phyloP scores from a whole-genome alignment of 2,888 invertebrate species.

The Parnassius glacialis region DNA sequence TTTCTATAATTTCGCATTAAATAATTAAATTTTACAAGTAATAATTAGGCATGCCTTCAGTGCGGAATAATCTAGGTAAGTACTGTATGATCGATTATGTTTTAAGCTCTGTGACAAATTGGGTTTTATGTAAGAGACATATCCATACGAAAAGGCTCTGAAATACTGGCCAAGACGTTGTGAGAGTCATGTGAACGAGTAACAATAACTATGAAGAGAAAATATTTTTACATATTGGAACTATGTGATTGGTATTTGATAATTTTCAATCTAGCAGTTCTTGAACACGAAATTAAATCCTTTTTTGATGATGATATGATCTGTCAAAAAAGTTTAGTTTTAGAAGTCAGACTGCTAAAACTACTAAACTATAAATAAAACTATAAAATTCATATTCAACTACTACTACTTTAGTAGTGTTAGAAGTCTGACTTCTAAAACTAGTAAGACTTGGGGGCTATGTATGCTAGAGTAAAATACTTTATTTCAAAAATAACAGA shows the following conservation, averaged over 20 bases:
- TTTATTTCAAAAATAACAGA: too few relatives aligned
- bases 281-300: too few relatives aligned
- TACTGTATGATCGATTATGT: background rate
- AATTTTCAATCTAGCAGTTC: too few relatives aligned
- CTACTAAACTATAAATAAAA: too few relatives aligned
- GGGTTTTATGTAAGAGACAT: conserved; percentile 5
- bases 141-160: conserved; percentile 13
- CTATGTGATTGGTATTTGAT: background rate
- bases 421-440: too few relatives aligned
- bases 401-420: too few relatives aligned
- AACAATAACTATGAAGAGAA: background rate
- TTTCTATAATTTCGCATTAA: background rate
- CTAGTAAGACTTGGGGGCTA: too few relatives aligned
- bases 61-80: background rate
- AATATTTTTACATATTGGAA: background rate
- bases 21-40: background rate
- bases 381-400: too few relatives aligned
- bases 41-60: background rate
- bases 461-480: too few relatives aligned
- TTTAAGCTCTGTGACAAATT: background rate
- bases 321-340: too few relatives aligned
- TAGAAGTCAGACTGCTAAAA: too few relatives aligned
- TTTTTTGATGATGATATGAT: too few relatives aligned
- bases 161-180: background rate
- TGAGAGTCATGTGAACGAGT: conserved; percentile 9